These are phyloP conservation scores for Tribolium madens DNA, from an alignment of 1,140 invertebrate species.

Conservation along the genomic window DNA sequence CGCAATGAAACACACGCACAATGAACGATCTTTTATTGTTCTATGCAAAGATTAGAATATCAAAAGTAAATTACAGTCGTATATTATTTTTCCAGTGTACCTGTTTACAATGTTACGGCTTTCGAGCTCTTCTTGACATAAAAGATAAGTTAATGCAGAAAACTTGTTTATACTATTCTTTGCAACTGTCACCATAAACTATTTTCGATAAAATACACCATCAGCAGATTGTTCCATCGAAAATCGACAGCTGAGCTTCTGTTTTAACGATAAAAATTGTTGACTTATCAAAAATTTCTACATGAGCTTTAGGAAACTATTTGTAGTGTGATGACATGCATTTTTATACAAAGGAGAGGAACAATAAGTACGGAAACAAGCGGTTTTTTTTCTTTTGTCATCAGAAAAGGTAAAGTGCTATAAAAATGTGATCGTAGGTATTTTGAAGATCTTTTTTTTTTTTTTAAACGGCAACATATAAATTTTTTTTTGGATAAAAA, in stretches of 20 bases:
- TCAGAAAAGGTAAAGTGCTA: too few relatives aligned
- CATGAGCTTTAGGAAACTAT: neutral
- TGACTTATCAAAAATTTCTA: neutral
- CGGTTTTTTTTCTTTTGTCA: too few relatives aligned
- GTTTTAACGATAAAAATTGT: neutral
- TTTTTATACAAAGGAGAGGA: too few relatives aligned
- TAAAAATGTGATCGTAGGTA: too few relatives aligned
- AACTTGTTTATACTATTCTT: conserved; percentile 22
- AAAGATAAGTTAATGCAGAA: conserved; percentile 38
- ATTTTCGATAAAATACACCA: conserved; percentile 19
- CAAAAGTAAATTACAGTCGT: conserved; percentile 36
- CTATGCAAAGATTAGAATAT: conserved; percentile 32
- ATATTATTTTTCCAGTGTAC: conserved; percentile 10
- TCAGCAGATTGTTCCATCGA: neutral
- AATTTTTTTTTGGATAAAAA: too few relatives aligned
- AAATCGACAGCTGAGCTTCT: neutral
- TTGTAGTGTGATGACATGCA: too few relatives aligned
- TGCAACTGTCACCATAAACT: conserved; percentile 21
- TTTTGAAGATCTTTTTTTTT: too few relatives aligned
- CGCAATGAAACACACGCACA: conserved; percentile 1
- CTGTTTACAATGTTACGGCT: conserved; percentile 32
- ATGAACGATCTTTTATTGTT: conserved; percentile 34
- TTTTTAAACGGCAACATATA: too few relatives aligned
- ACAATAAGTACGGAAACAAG: too few relatives aligned
- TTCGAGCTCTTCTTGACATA: conserved; percentile 1